Evolutionary conservation across 1,140 invertebrate genomes (phyloP), one percentile per base, ranked within the genome.

Genomic region (Lutraria rhynchaena): DNA sequence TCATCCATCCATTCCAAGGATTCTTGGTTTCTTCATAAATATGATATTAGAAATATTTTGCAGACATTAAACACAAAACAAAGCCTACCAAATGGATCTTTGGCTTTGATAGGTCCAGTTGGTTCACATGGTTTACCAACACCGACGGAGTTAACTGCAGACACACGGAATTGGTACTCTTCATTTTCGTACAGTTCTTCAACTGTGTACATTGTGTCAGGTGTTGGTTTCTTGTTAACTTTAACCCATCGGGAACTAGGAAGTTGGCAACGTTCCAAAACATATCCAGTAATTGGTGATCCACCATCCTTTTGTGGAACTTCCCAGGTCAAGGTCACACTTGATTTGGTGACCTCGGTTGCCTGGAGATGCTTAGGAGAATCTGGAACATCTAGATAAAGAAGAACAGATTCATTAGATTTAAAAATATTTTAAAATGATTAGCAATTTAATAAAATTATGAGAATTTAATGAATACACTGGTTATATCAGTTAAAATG

Each of bases 241-340:
- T 87, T 84, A 3, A 81, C 76, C 92, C 91, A 92, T 55, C 89
- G 88, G 17, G 86, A 90, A 41, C 97, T 97, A 77, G 96, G 95
- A 46, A 90, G 88, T 91, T 99, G 98, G 49, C 88, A 86, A 17
- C 98, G 98, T 91, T 99, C 98, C 29, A 99, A 95, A 31, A 96
- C 93, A 88, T 99, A 99, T 89, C 98, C 96, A 0, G 96, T 96
- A 24, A 99, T 95, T 11, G 98, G 98, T 90, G 97, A 96, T 37
- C 99, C 99, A 88, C 99, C 99, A 93, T 99, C 98, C 91, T 99
- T 98, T 89, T 98, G 97, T 51, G 99, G 98, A 89, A 98, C 98
- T 75, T 98, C 95, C 99, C 99, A 99, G 87, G 96, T 96, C 63
- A 99, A 92, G 0, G 96, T 96, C 0, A 98, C 97, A 87, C 95